Evolutionary conservation across 2,888 invertebrate genomes (phyloP).

Genomic region (Erebia palarica): DNA sequence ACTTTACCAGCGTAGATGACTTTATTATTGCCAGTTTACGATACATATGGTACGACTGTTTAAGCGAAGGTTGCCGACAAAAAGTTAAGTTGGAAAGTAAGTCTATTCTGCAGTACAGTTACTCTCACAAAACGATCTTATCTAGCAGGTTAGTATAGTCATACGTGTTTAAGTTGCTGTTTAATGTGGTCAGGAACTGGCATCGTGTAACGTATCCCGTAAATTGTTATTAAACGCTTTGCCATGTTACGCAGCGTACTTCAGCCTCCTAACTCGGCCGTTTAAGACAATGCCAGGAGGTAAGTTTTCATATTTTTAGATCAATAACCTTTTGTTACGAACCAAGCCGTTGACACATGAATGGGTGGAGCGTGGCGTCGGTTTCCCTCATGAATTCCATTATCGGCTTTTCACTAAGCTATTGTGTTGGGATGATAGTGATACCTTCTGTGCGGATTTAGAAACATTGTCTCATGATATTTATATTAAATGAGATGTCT

Average conservation of each 20-base stretch:
- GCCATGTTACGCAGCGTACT: conserved; percentile 60
- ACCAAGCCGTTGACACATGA: conserved; percentile 68
- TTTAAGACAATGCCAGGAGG: conserved; percentile 69
- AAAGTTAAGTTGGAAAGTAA: background rate
- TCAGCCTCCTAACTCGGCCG: conserved; percentile 47
- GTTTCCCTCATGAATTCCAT: conserved; percentile 59
- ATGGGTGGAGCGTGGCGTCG: conserved; percentile 55
- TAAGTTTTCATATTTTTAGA: conserved; percentile 65
- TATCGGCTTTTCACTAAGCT: conserved; percentile 49
- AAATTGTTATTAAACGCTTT: conserved; percentile 56
- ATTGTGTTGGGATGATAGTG: conserved; percentile 39
- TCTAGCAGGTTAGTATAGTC: background rate
- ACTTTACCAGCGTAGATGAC: no score
- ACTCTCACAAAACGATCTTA: no score
- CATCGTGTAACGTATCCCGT: conserved; percentile 9
- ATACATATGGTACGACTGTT: no score
- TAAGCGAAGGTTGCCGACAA: background rate
- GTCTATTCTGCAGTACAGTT: background rate
- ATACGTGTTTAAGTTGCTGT: background rate
- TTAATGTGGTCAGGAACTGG: background rate
- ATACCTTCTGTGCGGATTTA: conserved; percentile 28
- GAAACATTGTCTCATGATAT: conserved; percentile 23
- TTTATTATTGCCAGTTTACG: no score
- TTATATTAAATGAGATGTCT: background rate
- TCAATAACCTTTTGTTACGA: conserved; percentile 53